phyloP scores from a whole-genome alignment of 2,888 invertebrate species.

The Leucophora obtusa region DNA sequence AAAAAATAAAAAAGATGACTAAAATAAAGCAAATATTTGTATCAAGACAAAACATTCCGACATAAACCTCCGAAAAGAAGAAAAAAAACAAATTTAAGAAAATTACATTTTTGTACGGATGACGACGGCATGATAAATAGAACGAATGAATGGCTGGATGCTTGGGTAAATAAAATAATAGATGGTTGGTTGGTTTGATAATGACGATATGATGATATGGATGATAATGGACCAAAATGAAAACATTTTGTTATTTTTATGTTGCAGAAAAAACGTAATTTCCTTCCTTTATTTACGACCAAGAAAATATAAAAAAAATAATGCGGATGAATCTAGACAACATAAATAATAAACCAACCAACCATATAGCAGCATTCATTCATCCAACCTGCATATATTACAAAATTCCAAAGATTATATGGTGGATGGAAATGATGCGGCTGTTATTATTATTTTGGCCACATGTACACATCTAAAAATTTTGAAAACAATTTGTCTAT shows the following conservation, averaged over 20 bases:
- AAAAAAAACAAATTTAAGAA: conserved; percentile 22
- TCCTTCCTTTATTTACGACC: conserved; percentile 65
- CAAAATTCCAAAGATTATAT: conserved; percentile 9
- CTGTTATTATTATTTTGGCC: conserved; percentile 11
- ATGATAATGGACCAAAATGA: conserved; percentile 54
- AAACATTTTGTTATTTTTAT: conserved; percentile 70
- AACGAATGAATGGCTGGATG: background rate
- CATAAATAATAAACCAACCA: conserved; percentile 17
- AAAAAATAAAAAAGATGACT: conserved; percentile 56
- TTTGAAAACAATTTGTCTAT: conserved; percentile 16
- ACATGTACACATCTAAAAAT: conserved; percentile 2
- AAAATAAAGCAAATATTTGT: conserved; percentile 27
- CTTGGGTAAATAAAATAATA: conserved; percentile 1
- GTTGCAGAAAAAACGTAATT: conserved; percentile 73
- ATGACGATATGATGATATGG: conserved; percentile 27
- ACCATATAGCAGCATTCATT: background rate
- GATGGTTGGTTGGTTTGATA: conserved; percentile 24
- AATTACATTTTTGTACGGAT: conserved; percentile 36
- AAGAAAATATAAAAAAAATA: conserved; percentile 27
- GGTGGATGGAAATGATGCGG: conserved; percentile 14
- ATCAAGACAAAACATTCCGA: conserved; percentile 40
- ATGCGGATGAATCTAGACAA: conserved; percentile 33
- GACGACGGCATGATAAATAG: background rate
- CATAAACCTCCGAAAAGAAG: conserved; percentile 37
- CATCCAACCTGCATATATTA: background rate